Evolutionary conservation across 2,113 vertebrate genomes (phyloP).

Genomic region (Chinchilla lanigera): DNA sequence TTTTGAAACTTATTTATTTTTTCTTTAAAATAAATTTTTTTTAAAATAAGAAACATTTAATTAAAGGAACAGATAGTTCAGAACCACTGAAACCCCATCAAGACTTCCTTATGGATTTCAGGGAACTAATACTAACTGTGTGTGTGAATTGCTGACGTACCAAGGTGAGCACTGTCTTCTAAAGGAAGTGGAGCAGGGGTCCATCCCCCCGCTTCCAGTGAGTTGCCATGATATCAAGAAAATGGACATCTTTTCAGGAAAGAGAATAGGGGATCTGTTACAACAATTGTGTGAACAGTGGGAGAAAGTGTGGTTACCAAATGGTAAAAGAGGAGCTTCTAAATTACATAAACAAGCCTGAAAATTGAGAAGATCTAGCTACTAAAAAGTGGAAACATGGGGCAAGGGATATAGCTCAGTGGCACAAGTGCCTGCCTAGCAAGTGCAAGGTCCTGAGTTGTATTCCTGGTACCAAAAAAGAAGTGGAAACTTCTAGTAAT

Average conservation of each 20-base stretch:
- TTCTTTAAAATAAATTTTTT: conserved; percentile 73
- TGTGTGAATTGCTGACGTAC: conserved; percentile 94
- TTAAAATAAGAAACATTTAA: conserved; percentile 90
- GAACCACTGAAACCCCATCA: conserved; percentile 91
- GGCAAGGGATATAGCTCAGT: too few species aligned
- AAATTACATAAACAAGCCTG: conserved; percentile 85
- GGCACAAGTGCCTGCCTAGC: too few species aligned
- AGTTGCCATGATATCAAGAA: conserved; percentile 94
- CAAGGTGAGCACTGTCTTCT: conserved; percentile 92
- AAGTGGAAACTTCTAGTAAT: background rate
- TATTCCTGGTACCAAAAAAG: too few species aligned
- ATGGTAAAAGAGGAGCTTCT: conserved; percentile 95
- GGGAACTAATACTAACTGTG: conserved; percentile 89
- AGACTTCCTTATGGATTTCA: conserved; percentile 93
- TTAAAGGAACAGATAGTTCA: conserved; percentile 83
- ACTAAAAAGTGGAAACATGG: background rate
- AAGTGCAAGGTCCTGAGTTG: too few species aligned
- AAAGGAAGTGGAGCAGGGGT: conserved; percentile 89
- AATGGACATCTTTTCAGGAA: conserved; percentile 91
- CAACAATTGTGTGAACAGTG: conserved; percentile 92
- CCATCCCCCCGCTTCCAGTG: conserved; percentile 92
- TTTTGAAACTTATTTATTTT: background rate
- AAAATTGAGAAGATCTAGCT: background rate
- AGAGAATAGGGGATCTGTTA: conserved; percentile 91
- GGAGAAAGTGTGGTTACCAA: conserved; percentile 93